Conservation (phyloP, 2,797 vertebrate genomes). For the Bradypus variegatus region DNA sequence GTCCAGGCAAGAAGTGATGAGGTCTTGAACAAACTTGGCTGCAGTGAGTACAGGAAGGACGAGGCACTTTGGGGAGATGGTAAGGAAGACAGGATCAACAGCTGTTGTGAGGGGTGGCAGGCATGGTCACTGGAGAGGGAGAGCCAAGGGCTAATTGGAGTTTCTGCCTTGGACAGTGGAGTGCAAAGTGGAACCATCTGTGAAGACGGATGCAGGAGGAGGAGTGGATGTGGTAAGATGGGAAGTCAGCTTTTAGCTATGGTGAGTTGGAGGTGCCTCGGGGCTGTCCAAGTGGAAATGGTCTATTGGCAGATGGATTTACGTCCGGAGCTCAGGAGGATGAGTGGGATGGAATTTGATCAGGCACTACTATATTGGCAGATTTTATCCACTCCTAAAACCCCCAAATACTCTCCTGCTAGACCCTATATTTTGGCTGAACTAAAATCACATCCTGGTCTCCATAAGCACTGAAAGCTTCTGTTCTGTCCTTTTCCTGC, state of each 20-base stretch:
- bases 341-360: accelerated
- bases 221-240: not conserved
- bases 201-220: not conserved
- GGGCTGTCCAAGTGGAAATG: too few relatives aligned
- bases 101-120: not conserved
- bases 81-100: not conserved
- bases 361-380: not conserved
- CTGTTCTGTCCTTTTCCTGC: not conserved
- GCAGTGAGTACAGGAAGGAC: not conserved
- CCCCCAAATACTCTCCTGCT: not conserved
- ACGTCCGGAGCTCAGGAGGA: not conserved
- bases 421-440: not conserved
- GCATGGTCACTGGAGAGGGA: not conserved
- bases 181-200: accelerated
- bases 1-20: not conserved
- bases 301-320: not conserved
- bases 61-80: not conserved
- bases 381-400: not conserved
- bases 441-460: not conserved
- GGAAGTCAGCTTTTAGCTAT: not conserved
- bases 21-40: not conserved
- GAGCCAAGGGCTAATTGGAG: not conserved
- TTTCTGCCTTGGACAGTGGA: not conserved
- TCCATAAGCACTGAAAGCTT: not conserved
- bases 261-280: not conserved